These are phyloP conservation scores for Lumbricus terrestris DNA, from an alignment of 2,888 invertebrate species.

Conservation along the genomic window DNA sequence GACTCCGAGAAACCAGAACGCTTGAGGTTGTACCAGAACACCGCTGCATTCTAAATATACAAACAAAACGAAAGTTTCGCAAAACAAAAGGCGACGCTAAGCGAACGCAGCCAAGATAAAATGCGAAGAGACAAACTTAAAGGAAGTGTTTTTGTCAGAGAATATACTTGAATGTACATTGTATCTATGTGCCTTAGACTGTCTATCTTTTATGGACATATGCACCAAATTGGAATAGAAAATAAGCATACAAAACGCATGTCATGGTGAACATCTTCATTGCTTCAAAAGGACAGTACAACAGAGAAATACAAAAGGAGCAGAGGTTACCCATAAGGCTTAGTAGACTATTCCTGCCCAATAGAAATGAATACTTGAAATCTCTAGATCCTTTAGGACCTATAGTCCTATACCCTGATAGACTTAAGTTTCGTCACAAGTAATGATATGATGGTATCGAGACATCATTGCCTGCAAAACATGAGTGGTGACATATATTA, in stretches of 20 bases:
- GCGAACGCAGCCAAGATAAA: not conserved
- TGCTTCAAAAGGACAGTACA: not conserved
- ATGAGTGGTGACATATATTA: no score
- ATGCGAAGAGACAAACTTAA: not conserved
- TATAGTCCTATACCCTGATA: no score
- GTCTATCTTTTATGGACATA: not conserved
- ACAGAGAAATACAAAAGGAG: no score
- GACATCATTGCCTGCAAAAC: no score
- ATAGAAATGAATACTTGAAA: not conserved
- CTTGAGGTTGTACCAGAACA: no score
- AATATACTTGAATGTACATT: not conserved
- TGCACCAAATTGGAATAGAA: no score
- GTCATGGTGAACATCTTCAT: not conserved
- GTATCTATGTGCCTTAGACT: not conserved
- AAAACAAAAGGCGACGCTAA: not conserved
- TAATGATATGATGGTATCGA: no score
- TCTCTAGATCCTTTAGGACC: no score
- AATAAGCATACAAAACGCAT: not conserved
- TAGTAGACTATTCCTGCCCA: no score
- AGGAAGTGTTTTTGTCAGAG: not conserved
- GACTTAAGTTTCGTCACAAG: not conserved
- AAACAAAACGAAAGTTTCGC: not conserved
- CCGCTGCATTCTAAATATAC: constrained; percentile 25
- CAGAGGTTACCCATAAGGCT: no score
- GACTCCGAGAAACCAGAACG: not conserved